Percentiles rank a stretch among this genome's conserved stretches.
phyloP scores from a whole-genome alignment of 2,888 invertebrate species.

The Ormyrus nitidulus region DNA sequence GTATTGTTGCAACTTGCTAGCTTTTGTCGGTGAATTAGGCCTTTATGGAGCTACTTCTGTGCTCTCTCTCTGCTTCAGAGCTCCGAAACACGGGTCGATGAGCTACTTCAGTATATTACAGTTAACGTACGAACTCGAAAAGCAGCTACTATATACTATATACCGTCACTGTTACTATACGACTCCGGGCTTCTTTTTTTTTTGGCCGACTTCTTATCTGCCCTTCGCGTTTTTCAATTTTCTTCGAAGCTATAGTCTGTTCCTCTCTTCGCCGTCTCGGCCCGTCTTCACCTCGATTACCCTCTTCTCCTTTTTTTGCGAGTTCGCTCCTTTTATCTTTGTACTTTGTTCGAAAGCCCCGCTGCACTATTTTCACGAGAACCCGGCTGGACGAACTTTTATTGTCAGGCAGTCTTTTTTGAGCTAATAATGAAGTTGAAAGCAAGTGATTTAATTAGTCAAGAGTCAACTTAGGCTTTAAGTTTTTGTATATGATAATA shows the following conservation, averaged over 20 bases:
- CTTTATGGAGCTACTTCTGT: not conserved
- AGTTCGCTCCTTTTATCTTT: not conserved
- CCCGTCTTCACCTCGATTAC: not conserved
- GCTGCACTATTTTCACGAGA: too few relatives aligned
- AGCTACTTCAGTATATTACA: constrained; percentile 38
- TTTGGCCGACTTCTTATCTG: constrained; percentile 2
- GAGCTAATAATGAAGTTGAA: too few relatives aligned
- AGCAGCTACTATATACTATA: not conserved
- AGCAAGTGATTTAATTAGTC: too few relatives aligned
- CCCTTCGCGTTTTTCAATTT: constrained; percentile 34
- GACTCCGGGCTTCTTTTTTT: not conserved
- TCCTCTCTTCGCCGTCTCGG: not conserved
- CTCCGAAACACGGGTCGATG: constrained; percentile 30
- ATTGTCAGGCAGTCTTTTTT: too few relatives aligned
- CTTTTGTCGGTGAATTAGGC: not conserved
- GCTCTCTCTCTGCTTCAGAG: not conserved
- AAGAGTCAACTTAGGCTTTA: too few relatives aligned
- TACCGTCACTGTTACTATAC: not conserved
- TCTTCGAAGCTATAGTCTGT: not conserved
- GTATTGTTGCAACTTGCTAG: too few relatives aligned
- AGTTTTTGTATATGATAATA: too few relatives aligned
- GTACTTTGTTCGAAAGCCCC: not conserved
- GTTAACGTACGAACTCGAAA: constrained; percentile 21
- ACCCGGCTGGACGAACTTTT: too few relatives aligned
- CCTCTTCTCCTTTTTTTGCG: constrained; percentile 6